Base-by-base conservation (phyloP, 2,888 invertebrate species). In the Parochlus steinenii region DNA sequence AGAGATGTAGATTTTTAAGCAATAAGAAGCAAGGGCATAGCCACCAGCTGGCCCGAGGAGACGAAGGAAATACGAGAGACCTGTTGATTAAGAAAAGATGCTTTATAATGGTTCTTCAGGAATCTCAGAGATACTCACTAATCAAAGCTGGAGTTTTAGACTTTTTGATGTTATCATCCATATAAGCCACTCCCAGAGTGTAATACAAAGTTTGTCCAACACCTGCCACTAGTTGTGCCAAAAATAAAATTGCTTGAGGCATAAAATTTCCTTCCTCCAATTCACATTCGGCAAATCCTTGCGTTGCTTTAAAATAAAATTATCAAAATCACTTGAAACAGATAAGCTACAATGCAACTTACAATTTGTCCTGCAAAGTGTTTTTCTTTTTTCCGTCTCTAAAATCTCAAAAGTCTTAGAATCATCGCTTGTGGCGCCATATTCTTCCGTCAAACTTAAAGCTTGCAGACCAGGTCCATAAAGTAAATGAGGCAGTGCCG, bases 111-210 rank as follows among this genome's bases (percentile, higher is more conserved):
- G 16, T 12, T 26, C 35, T 3, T 14, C 20, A 14, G 6, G 10
- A 11, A 27, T 4, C 10, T 34, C n/a, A 20, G 15, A 11, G 14
- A 11, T 34, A 61, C 65, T 64, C 53, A 71, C 76, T 75, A 40
- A 77, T 62, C 25, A 76, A 54, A 3, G 70, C 69, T n/a, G 77
- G 75, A 2, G 76, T 74, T 48, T 74, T 74, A 4, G 74, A 72
- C 48, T 72, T 73, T 46, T 74, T 71, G n/a, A 74, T 71, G 47
- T 77, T 78, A 47, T 78, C 78, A 48, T 78, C 78, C 72, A 78
- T 72, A 48, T 78, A 78, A 2, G 76, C 67, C 0, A 74, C 68
- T 3, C 77, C 77, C 10, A 78, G 58, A 0, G 74, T 73, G 46
- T 71, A 74, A 48, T 72, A 76, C 1, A 77, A 55, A 2, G 73